Conservation (phyloP, 2,888 invertebrate genomes). For the Cheilosia urbana region DNA sequence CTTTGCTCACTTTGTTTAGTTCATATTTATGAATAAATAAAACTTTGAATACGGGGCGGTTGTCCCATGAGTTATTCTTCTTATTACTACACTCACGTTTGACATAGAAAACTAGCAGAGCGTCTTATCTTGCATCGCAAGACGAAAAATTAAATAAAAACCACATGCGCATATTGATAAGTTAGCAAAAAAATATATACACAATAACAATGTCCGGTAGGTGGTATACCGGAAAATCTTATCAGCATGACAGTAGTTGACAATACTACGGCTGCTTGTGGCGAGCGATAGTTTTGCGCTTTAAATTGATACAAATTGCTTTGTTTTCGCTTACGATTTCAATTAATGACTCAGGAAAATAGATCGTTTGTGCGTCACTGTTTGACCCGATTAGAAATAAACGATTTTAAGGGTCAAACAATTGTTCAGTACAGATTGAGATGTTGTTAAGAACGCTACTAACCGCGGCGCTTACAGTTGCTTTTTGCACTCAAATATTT, state of each 20-base stretch:
- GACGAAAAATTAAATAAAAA: too few relatives aligned
- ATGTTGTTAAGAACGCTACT: conserved; percentile 51
- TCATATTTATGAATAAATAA: too few relatives aligned
- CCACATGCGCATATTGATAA: background rate
- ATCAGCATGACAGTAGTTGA: conserved; percentile 16
- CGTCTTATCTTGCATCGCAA: too few relatives aligned
- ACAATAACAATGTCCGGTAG: conserved; percentile 10
- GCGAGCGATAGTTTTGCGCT: conserved; percentile 10
- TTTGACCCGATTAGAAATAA: conserved; percentile 14
- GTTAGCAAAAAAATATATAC: conserved; percentile 29
- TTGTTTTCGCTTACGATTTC: background rate
- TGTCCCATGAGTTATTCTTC: too few relatives aligned
- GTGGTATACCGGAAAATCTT: conserved; percentile 4
- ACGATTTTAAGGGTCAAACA: conserved; percentile 26
- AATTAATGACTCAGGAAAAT: conserved; percentile 21
- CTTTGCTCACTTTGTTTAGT: too few relatives aligned
- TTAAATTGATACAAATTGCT: background rate
- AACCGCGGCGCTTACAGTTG: conserved; percentile 5
- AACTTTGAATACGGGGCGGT: too few relatives aligned
- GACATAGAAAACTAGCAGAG: background rate
- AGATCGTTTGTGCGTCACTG: conserved; percentile 10
- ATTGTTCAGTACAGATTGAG: conserved; percentile 43
- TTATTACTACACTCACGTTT: conserved; percentile 3
- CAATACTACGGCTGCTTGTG: background rate
- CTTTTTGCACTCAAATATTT: conserved; percentile 13